Percentiles rank a stretch among this genome's conserved stretches.
These are phyloP conservation scores for Homarus gammarus DNA, from an alignment of 2,888 invertebrate genomes.

Conservation along the genomic window DNA sequence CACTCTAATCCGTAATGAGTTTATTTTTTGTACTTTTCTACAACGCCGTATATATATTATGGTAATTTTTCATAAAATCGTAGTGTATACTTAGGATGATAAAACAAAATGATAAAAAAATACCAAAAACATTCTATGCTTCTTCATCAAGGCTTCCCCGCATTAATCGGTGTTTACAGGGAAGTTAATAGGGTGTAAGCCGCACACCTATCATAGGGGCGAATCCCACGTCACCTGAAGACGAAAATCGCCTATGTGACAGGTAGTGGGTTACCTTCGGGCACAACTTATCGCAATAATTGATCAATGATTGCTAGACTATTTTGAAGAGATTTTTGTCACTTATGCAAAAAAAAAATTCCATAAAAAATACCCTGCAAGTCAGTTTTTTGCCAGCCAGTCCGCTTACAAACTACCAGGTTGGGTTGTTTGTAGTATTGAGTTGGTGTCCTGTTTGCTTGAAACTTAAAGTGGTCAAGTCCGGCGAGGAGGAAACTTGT, in stretches of 20 bases:
- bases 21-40: constrained; percentile 75
- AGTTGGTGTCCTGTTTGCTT: constrained; percentile 18
- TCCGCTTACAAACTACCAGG: constrained; percentile 15
- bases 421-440: constrained; percentile 18
- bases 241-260: constrained; percentile 35
- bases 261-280: constrained; percentile 55
- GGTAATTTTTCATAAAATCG: constrained; percentile 75
- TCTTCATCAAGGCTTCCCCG: constrained; percentile 73
- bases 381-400: constrained; percentile 63
- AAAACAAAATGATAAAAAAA: constrained; percentile 67
- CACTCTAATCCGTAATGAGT: constrained; percentile 75
- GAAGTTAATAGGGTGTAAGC: constrained; percentile 61
- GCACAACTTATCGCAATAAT: constrained; percentile 73
- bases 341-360: constrained; percentile 52
- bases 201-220: constrained; percentile 48
- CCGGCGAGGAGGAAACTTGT: constrained; percentile 19
- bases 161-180: constrained; percentile 64
- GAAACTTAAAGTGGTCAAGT: constrained; percentile 24
- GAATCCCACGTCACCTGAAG: constrained; percentile 16
- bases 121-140: constrained; percentile 72
- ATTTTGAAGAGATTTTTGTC: constrained; percentile 67
- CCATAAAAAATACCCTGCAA: constrained; percentile 49
- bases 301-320: constrained; percentile 70
- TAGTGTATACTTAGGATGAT: constrained; percentile 75
- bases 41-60: constrained; percentile 74